phyloP scores from a whole-genome alignment of 2,113 vertebrate species.

The Uropsilus gracilis region DNA sequence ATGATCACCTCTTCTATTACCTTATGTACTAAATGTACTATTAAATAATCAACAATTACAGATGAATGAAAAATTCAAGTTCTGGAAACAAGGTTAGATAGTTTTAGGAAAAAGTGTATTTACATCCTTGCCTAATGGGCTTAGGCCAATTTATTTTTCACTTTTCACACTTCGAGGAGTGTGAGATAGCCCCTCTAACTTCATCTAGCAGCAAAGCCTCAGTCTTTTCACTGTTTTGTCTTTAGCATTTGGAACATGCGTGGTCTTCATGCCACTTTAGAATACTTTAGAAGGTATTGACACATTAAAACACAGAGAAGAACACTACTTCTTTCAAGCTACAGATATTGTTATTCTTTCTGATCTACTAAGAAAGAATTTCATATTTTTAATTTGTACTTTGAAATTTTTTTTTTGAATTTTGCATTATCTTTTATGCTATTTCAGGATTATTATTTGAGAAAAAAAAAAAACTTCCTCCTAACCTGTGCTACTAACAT shows the following conservation, averaged over 20 bases:
- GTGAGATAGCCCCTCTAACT: neutral
- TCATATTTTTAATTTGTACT: neutral
- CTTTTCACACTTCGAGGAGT: conserved; percentile 32
- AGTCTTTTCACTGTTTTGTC: neutral
- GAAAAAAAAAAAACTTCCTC: neutral
- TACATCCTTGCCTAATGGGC: conserved; percentile 61
- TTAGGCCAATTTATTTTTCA: conserved; percentile 43
- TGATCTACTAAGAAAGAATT: neutral
- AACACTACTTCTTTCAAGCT: neutral
- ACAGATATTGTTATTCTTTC: neutral
- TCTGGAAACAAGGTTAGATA: conserved; percentile 74
- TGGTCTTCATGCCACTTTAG: no score
- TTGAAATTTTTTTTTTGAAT: conserved; percentile 5
- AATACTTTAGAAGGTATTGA: conserved; percentile 4
- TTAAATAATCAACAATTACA: conserved; percentile 66
- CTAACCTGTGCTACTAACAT: neutral
- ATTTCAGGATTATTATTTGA: neutral
- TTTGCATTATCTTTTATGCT: neutral
- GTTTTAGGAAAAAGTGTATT: conserved; percentile 75
- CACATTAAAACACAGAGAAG: neutral
- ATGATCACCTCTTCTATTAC: conserved; percentile 51
- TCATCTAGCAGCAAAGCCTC: conserved; percentile 44
- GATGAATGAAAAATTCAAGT: conserved; percentile 81
- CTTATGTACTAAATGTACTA: conserved; percentile 59
- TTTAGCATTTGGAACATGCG: neutral